Evolutionary conservation across 2,113 vertebrate species (phyloP).

Genomic region (Malurus elegans): DNA sequence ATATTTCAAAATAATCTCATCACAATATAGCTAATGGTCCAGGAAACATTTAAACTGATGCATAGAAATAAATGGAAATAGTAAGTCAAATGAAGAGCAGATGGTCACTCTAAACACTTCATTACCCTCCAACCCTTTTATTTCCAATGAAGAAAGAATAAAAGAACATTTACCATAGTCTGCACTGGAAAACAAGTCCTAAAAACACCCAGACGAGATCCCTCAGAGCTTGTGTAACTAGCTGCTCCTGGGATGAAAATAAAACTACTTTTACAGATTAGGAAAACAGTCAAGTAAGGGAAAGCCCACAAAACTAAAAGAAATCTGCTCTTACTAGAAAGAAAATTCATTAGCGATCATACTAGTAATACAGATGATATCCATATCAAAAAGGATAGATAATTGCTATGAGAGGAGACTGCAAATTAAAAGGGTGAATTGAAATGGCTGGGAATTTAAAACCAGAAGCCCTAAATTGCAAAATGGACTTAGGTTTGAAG

Average conservation of each 20-base stretch:
- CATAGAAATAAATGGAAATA: slow-evolving; percentile 5
- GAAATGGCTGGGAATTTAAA: neutral
- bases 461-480: neutral
- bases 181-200: neutral
- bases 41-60: slow-evolving; percentile 9
- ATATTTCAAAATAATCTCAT: slow-evolving; percentile 18
- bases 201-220: neutral
- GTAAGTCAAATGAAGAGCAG: slow-evolving; percentile 48
- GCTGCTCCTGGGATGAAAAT: neutral
- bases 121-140: neutral
- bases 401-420: neutral
- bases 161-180: neutral
- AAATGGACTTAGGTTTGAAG: neutral
- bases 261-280: neutral
- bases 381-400: neutral
- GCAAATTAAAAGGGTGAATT: neutral
- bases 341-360: neutral
- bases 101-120: slow-evolving; percentile 39
- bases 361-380: neutral
- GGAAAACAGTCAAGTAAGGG: neutral
- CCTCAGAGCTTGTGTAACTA: neutral
- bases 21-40: slow-evolving; percentile 3
- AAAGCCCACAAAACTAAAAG: neutral
- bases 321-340: neutral
- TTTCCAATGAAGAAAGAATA: neutral